Evolutionary conservation across 2,113 vertebrate species (phyloP), one percentile per base, ranked within the genome.

Genomic region (Arvicanthis niloticus): DNA sequence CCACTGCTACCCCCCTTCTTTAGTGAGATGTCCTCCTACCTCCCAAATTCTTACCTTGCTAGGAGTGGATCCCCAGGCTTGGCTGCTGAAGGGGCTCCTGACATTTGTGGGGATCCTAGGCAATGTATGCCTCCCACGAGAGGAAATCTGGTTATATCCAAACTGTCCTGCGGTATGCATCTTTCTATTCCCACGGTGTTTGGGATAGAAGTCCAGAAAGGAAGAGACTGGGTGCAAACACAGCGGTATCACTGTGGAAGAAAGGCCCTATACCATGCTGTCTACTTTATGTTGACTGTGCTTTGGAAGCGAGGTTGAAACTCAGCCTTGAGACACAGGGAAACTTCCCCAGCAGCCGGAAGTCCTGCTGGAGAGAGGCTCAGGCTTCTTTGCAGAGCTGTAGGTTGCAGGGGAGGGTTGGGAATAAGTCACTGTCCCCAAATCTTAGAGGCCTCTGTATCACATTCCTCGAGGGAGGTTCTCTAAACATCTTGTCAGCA

Each of bases 191-290:
- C 72, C 37, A 3, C 42, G 11, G 88, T 58, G 67, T 92, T 58
- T 96, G 92, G 95, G 91, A 96, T 31, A 29, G 31, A 85, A 84
- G 86, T 85, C 90, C 60, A 85, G 88, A 91, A 95, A 94, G 95
- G 94, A 97, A 90, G 76, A 19, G 89, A 88, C 88, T 68, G 29
- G 48, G 65, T 86, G 67, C 73, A 94, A 91, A 89, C 90, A 90
- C 42, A 78, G 80, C 31, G 3, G 56, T 80, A 51, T 82, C 73
- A n/a, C 12, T 58, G 31, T 86, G 85, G 53, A 42, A 84, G 89
- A 67, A 81, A 89, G 75, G 67, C 10, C 5, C 42, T 68, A 51
- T 85, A 58, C 31, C 37, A 11, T 34, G 60, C 72, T 82, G 58
- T 94, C 88, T 67, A 26, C 84, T 65, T 73, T 76, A 19, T 92